Conservation (phyloP, 2,113 vertebrate species). For the Paracanthobrama guichenoti region DNA sequence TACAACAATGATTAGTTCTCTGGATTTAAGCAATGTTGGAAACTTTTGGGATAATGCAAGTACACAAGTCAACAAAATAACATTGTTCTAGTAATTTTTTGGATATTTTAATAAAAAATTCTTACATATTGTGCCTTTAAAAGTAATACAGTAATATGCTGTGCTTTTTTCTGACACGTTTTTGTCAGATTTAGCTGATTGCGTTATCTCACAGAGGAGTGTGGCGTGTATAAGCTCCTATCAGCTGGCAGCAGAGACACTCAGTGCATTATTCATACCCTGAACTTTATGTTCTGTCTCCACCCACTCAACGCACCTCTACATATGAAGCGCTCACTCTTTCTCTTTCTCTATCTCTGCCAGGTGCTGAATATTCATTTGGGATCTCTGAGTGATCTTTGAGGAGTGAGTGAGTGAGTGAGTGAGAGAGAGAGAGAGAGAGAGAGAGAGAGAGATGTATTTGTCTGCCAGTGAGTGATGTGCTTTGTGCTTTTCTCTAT, state of each 20-base stretch:
- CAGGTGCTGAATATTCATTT: slow-evolving; percentile 48
- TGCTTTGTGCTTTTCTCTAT: not conserved
- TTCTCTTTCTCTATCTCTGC: not conserved
- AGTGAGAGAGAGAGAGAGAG: not conserved
- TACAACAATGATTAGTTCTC: too few species aligned
- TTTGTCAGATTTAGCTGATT: slow-evolving; percentile 4
- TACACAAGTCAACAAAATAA: too few species aligned
- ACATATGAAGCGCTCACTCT: slow-evolving; percentile 34
- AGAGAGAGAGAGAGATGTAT: not conserved
- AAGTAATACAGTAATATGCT: too few species aligned
- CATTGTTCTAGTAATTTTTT: too few species aligned
- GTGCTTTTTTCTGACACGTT: not conserved
- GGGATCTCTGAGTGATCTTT: slow-evolving; percentile 31
- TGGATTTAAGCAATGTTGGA: too few species aligned
- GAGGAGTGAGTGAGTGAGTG: not conserved
- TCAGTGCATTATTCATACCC: slow-evolving; percentile 41
- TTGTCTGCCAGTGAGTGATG: not conserved
- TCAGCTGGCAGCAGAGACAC: slow-evolving; percentile 32
- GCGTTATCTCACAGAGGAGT: not conserved
- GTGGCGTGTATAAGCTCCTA: slow-evolving; percentile 40
- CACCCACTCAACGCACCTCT: slow-evolving; percentile 48
- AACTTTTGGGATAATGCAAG: too few species aligned
- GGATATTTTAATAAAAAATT: too few species aligned
- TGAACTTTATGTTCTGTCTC: slow-evolving; percentile 46
- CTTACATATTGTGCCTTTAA: too few species aligned